A percentile compares a stretch with the other conserved stretches of the same genome.
phyloP scores from a whole-genome alignment of 2,888 invertebrate species.

The Galerucella calmariensis region DNA sequence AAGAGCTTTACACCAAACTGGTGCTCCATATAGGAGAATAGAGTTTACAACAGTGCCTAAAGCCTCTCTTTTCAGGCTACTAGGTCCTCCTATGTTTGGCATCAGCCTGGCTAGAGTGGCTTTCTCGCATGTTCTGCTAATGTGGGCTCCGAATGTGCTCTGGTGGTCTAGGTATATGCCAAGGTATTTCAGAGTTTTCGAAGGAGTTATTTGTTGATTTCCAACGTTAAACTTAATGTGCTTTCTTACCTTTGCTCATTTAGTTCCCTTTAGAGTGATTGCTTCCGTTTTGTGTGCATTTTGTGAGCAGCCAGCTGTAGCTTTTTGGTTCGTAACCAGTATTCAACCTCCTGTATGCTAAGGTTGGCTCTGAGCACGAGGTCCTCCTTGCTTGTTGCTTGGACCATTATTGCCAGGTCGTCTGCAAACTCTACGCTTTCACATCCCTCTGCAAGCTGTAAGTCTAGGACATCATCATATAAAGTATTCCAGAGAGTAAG shows the following conservation, averaged over 20 bases:
- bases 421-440: slow-evolving; percentile 24
- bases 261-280: slow-evolving; percentile 24
- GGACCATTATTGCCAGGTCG: slow-evolving; percentile 26
- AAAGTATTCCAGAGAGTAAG: slow-evolving; percentile 14
- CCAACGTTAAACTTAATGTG: slow-evolving; percentile 5
- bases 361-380: slow-evolving; percentile 16
- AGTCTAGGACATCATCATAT: slow-evolving; percentile 19
- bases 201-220: neutral
- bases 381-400: slow-evolving; percentile 7
- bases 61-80: slow-evolving; percentile 15
- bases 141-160: slow-evolving; percentile 14
- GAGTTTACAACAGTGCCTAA: slow-evolving; percentile 25
- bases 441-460: neutral
- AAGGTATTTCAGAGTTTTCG: slow-evolving; percentile 24
- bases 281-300: too few species aligned
- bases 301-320: slow-evolving; percentile 28
- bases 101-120: slow-evolving; percentile 23
- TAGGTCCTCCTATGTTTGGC: slow-evolving; percentile 30
- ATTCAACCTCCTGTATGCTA: slow-evolving; percentile 6
- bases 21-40: slow-evolving; percentile 33
- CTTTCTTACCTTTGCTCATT: slow-evolving; percentile 10
- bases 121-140: slow-evolving; percentile 17
- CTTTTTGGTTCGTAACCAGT: slow-evolving; percentile 20
- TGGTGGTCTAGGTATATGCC: slow-evolving; percentile 33
- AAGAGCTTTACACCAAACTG: slow-evolving; percentile 33